These are phyloP conservation scores for Caenorhabditis plicata DNA, from an alignment of 2,888 invertebrate species.

Conservation along the genomic window DNA sequence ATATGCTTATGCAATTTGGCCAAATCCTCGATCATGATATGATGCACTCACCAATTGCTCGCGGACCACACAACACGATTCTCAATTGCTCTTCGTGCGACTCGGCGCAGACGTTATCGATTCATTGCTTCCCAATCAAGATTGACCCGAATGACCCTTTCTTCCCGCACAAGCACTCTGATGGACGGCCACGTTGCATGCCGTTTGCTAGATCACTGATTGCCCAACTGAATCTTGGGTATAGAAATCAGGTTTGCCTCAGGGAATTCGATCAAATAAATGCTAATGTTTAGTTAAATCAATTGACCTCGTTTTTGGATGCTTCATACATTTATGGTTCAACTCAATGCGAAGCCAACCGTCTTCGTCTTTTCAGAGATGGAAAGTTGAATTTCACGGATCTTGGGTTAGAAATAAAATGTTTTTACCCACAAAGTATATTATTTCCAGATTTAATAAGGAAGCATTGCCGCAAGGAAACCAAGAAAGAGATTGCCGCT, in stretches of 20 bases:
- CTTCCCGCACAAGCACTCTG: slow-evolving; percentile 79
- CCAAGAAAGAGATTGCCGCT: slow-evolving; percentile 64
- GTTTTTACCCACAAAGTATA: not conserved
- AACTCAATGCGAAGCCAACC: slow-evolving; percentile 79
- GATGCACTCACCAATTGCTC: slow-evolving; percentile 83
- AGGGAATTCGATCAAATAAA: not conserved
- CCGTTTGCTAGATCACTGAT: slow-evolving; percentile 91
- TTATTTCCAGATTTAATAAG: slow-evolving; percentile 47
- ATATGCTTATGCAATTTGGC: slow-evolving; percentile 83
- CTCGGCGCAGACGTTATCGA: slow-evolving; percentile 83
- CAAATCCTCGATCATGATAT: slow-evolving; percentile 92
- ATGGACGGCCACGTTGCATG: slow-evolving; percentile 83
- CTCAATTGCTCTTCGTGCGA: slow-evolving; percentile 75
- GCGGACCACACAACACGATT: slow-evolving; percentile 62
- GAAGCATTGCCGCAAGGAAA: slow-evolving; percentile 65
- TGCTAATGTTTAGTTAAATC: slow-evolving; percentile 83
- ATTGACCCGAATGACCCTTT: slow-evolving; percentile 86
- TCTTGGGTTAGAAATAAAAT: slow-evolving; percentile 41
- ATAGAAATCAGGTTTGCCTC: slow-evolving; percentile 61
- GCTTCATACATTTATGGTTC: slow-evolving; percentile 85
- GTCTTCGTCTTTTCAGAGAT: slow-evolving; percentile 75
- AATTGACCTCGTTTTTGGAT: slow-evolving; percentile 82
- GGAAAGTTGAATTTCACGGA: slow-evolving; percentile 65
- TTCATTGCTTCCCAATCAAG: slow-evolving; percentile 89
- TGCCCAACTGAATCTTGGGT: slow-evolving; percentile 79